Conservation (phyloP, 2,888 invertebrate genomes). For the Chloromyia formosa region DNA sequence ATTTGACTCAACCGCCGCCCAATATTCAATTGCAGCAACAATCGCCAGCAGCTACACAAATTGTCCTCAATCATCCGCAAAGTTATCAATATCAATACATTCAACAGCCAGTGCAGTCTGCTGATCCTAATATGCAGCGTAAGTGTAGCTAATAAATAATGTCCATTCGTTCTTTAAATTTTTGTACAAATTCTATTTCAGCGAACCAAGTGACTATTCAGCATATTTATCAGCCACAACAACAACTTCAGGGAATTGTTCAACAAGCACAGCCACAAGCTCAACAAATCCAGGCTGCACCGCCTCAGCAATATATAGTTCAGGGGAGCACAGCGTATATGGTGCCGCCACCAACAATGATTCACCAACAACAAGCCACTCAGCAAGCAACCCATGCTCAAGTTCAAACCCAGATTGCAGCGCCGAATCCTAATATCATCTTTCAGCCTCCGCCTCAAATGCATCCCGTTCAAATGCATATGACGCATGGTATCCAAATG, state of each 20-base stretch:
- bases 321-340: conserved; percentile 54
- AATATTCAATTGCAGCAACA: conserved; percentile 51
- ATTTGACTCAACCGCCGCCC: conserved; percentile 51
- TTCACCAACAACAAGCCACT: conserved; percentile 49
- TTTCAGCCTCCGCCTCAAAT: conserved; percentile 49
- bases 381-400: conserved; percentile 44
- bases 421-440: conserved; percentile 49
- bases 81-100: conserved; percentile 53
- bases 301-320: conserved; percentile 53
- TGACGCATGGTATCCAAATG: conserved; percentile 39
- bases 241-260: conserved; percentile 51
- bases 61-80: conserved; percentile 51
- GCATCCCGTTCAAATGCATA: conserved; percentile 50
- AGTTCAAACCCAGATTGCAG: conserved; percentile 49
- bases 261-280: conserved; percentile 47
- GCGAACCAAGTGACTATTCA: conserved; percentile 52
- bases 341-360: conserved; percentile 54
- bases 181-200: conserved; percentile 11
- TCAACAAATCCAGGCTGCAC: conserved; percentile 48
- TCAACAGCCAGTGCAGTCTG: conserved; percentile 48
- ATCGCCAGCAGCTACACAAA: conserved; percentile 48
- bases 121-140: conserved; percentile 48
- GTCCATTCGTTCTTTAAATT: background rate
- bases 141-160: background rate
- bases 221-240: conserved; percentile 52